Evolutionary conservation across 2,888 invertebrate genomes (phyloP).

Genomic region (Tuberolachnus salignus): DNA sequence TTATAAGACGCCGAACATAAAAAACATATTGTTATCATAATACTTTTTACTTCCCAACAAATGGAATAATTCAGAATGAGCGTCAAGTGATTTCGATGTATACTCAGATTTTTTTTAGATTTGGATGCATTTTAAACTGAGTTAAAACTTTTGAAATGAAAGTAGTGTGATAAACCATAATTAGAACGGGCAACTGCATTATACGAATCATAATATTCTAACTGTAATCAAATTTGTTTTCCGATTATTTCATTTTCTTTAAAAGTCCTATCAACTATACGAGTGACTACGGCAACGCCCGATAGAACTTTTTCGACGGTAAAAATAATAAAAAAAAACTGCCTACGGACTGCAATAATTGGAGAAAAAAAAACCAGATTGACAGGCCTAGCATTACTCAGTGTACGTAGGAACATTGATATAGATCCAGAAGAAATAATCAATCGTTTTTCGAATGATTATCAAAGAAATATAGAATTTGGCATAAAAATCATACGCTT

Average conservation of each 20-base stretch:
- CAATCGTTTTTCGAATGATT: neutral
- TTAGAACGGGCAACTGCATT: too few species aligned
- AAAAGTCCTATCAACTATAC: neutral
- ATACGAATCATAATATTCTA: neutral
- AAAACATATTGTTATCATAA: too few species aligned
- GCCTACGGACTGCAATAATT: neutral
- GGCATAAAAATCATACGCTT: too few species aligned
- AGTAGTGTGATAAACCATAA: too few species aligned
- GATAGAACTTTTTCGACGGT: neutral
- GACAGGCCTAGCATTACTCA: neutral
- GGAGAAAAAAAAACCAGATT: neutral
- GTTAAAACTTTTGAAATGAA: too few species aligned
- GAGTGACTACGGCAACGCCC: neutral
- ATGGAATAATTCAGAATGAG: neutral
- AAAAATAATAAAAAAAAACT: neutral
- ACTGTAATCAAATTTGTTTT: neutral
- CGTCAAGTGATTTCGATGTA: neutral
- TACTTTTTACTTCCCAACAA: conserved; percentile 3
- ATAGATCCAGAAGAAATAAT: neutral
- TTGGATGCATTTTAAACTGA: neutral
- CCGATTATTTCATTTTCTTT: neutral
- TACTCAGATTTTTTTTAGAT: conserved; percentile 16
- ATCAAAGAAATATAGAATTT: neutral
- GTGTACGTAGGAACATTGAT: neutral
- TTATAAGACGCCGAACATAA: conserved; percentile 3